Evolutionary conservation across 2,888 invertebrate genomes (phyloP), one percentile per base, ranked within the genome.

Genomic region (Dichetophora obliterata): DNA sequence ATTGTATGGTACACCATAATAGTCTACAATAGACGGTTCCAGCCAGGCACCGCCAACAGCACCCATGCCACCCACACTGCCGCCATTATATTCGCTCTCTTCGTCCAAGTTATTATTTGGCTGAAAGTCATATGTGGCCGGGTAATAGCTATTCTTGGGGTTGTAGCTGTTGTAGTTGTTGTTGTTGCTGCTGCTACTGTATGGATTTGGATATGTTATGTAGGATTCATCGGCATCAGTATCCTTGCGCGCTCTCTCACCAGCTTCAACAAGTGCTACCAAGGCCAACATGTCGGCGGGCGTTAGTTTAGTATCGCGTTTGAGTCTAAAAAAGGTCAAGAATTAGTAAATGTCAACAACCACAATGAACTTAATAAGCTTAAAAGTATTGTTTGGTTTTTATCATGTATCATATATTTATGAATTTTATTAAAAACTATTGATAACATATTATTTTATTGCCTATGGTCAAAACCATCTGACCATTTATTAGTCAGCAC

Each of bases 201-300:
- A 5, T 73, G 68, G 22, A 14, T 63, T 66, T 5, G 77, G 76
- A 19, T 77, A 77, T 57, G 73, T 52, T 5, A 70, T 31, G 54
- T 72, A 76, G 14, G 74, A 79, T 52, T 70, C 78, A 6, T 87
- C 87, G 14, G 79, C 80, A 72, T 88, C 88, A 52, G 82, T 82
- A 22, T 88, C 88, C 75, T 87, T 86, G 74, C 88, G 86, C 6
- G 89, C 87, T 6, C 89, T 85, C 80, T 88, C 88, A 2, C 89
- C 89, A 27, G 89, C 89, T 76, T 89, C 89, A 22, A 89, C 88
- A 14, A 89, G 80, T 19, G 89, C 89, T 22, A 89, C 87, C 61
- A 89, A 80, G 8, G 89, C 89, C 79, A 89, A 76, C 88, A 89
- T 88, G 82, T 89, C 89, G 65, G 89, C 89, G 19, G 89, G 89